Conservation (phyloP, 2,888 invertebrate species). For the Ypsolopha sequella region DNA sequence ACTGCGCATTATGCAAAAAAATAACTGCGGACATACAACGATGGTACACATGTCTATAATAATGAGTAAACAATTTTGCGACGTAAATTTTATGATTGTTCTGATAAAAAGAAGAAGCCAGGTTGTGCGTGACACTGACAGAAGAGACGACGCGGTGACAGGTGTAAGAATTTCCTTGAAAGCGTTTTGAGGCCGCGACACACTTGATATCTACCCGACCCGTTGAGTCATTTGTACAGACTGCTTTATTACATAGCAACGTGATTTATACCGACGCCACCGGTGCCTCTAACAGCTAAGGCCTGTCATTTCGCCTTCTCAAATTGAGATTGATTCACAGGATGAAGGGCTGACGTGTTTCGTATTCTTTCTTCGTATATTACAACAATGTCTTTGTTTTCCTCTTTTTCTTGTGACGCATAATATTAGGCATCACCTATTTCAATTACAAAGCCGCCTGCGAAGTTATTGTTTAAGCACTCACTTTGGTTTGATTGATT, state of each 20-base stretch:
- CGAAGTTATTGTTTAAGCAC: neutral
- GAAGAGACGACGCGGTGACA: too few species aligned
- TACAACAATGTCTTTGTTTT: slow-evolving; percentile 9
- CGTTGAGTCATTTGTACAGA: slow-evolving; percentile 49
- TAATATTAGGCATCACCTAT: neutral
- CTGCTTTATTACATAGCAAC: slow-evolving; percentile 49
- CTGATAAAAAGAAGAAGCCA: too few species aligned
- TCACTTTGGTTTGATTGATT: slow-evolving; percentile 1
- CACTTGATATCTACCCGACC: slow-evolving; percentile 11
- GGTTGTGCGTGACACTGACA: too few species aligned
- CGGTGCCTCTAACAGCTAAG: slow-evolving; percentile 66
- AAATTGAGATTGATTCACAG: slow-evolving; percentile 66
- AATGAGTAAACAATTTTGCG: too few species aligned
- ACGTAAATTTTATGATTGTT: too few species aligned
- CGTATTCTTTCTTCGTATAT: slow-evolving; percentile 4
- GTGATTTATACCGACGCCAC: slow-evolving; percentile 59
- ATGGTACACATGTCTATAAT: too few species aligned
- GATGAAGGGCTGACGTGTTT: slow-evolving; percentile 24
- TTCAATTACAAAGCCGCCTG: too few species aligned
- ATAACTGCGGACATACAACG: too few species aligned
- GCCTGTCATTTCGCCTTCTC: slow-evolving; percentile 64
- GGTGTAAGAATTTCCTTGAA: too few species aligned
- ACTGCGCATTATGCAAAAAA: too few species aligned
- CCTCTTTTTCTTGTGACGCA: neutral
- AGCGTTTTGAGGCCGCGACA: too few species aligned